Conservation (phyloP, 2,888 invertebrate genomes). For the Cancer borealis region DNA sequence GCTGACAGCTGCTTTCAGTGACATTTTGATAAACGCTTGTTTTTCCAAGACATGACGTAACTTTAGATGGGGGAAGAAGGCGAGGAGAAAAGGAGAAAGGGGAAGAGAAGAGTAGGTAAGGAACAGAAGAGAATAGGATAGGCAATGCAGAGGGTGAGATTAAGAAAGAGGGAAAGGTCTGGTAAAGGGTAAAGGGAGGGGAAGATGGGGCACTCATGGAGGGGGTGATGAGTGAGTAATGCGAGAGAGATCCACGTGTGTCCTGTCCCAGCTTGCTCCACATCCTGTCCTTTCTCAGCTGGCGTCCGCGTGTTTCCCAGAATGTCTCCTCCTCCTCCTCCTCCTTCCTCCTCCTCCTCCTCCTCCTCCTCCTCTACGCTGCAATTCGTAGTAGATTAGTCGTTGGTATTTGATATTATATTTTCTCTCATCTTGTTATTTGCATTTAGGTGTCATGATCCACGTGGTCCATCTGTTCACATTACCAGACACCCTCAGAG, state of each 20-base stretch:
- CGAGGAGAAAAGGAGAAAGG: no score
- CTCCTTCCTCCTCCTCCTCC: background rate
- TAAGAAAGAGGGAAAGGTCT: background rate
- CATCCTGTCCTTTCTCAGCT: slow-evolving; percentile 33
- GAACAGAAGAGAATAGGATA: background rate
- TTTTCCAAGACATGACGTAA: background rate
- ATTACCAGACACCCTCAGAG: no score
- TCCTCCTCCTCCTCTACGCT: background rate
- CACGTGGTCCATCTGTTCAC: background rate
- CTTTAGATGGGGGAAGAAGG: background rate
- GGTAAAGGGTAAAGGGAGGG: background rate
- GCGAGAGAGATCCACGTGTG: slow-evolving; percentile 5
- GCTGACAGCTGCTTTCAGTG: background rate
- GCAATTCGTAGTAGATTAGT: background rate
- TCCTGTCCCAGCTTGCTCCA: slow-evolving; percentile 21
- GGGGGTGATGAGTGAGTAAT: background rate
- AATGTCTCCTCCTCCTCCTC: background rate
- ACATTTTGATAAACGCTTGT: background rate
- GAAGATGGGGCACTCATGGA: background rate
- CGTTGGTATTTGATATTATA: background rate
- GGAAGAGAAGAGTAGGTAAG: background rate
- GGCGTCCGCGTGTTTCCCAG: slow-evolving; percentile 40
- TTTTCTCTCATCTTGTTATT: background rate
- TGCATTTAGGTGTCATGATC: background rate
- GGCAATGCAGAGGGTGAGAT: background rate